Base-by-base conservation (phyloP, 2,888 invertebrate species). In the Drosophila mulleri region DNA sequence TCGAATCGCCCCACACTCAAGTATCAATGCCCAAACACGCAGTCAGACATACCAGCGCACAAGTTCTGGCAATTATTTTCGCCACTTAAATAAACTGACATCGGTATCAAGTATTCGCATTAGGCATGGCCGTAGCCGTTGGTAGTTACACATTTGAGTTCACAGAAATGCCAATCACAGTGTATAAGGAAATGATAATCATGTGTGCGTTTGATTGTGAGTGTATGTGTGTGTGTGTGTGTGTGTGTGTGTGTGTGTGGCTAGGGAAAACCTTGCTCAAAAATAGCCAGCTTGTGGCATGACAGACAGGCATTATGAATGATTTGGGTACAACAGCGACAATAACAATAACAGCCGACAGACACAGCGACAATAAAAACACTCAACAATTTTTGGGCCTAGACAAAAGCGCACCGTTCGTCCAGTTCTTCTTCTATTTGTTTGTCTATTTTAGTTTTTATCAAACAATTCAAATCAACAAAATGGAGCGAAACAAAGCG, bases 291-390 rank as follows among this genome's bases (percentile, higher is more conserved):
- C 66, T 64, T 67, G 58, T 80, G 77, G 77, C 77, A 86, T 83
- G 88, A 75, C 88, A 85, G 82, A 72, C 77, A 72, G 70, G 71
- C 80, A 85, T 86, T 83, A 78, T 72, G 72, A 75, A 78, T 87
- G 87, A 87, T 85, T 83, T 83, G 72, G 85, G 87, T 83, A 65
- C 74, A 79, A 76, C 70, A 78, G 67, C 60, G 64, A 67, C 71
- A 82, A 70, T 64, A 64, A 72, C 64, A 70, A 71, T 67, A 53
- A 52, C 16, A 72, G 39, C 26, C 52, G 45, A 48, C 53, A 62
- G 53, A 48, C 50, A 48, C 50, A 64, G 47, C 57, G 44, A 57
- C 54, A 63, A 62, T 59, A 61, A 50, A 64, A 70, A 67, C 64
- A 71, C 72, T 68, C 70, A 80, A 75, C 75, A 77, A 62, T 65